phyloP scores from a whole-genome alignment of 2,888 invertebrate genomes.

The Platycheirus albimanus region DNA sequence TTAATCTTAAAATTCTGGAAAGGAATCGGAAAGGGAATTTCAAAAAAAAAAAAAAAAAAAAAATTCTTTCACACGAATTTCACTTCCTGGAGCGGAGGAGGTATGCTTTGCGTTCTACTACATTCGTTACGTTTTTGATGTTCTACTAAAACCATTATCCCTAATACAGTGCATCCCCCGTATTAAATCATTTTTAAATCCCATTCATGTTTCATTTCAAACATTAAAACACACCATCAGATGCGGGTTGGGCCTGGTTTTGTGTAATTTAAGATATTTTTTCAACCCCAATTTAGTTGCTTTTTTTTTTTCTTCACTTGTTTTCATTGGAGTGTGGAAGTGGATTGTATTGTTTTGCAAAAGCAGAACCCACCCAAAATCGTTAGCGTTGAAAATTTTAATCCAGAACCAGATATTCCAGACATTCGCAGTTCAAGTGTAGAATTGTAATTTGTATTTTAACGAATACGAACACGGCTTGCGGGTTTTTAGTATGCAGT shows the following conservation, averaged over 20 bases:
- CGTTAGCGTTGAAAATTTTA: neutral
- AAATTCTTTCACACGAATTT: constrained; percentile 62
- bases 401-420: too few species aligned
- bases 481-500: constrained; percentile 56
- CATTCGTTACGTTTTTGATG: constrained; percentile 34
- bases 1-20: too few species aligned
- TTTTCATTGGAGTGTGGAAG: neutral
- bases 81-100: constrained; percentile 44
- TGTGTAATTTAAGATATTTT: neutral
- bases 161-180: constrained; percentile 34
- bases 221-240: constrained; percentile 30
- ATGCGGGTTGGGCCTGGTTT: constrained; percentile 41
- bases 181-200: constrained; percentile 46
- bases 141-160: constrained; percentile 51
- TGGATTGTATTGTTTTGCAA: too few species aligned
- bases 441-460: constrained; percentile 49
- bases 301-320: too few species aligned
- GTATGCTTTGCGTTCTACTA: constrained; percentile 33
- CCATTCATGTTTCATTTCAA: constrained; percentile 16
- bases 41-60: neutral
- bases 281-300: too few species aligned
- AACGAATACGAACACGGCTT: neutral
- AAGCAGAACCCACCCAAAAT: too few species aligned
- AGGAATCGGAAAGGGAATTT: constrained; percentile 25
- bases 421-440: constrained; percentile 37